Conservation (phyloP, 2,888 invertebrate genomes). For the Brachyptera risi region DNA sequence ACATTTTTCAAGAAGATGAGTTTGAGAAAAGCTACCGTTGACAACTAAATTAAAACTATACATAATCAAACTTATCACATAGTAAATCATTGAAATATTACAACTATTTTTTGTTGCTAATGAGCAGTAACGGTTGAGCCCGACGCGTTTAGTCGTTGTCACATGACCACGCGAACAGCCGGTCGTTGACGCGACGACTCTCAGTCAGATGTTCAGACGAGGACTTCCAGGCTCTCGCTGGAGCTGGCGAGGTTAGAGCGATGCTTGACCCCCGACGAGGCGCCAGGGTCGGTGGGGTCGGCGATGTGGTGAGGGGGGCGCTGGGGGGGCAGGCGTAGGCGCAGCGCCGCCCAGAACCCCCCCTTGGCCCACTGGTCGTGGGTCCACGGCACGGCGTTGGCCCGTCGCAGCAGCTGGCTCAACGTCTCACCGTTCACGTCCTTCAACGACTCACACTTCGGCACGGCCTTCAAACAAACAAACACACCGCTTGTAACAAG, state of each 20-base stretch:
- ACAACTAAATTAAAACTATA: too few relatives aligned
- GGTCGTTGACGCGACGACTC: not conserved
- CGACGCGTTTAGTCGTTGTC: too few relatives aligned
- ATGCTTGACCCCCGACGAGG: not conserved
- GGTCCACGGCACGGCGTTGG: slow-evolving; percentile 34
- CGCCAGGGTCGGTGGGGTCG: not conserved
- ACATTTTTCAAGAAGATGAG: too few relatives aligned
- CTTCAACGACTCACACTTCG: not conserved
- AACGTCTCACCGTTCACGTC: slow-evolving; percentile 29
- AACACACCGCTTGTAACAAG: too few relatives aligned
- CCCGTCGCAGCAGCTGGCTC: slow-evolving; percentile 39
- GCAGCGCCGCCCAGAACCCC: slow-evolving; percentile 60
- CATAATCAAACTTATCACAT: too few relatives aligned
- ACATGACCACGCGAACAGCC: too few relatives aligned
- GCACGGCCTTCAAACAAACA: not conserved
- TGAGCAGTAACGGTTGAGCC: too few relatives aligned
- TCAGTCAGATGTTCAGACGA: too few relatives aligned
- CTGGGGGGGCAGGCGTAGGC: slow-evolving; percentile 58
- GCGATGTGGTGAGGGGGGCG: slow-evolving; percentile 21
- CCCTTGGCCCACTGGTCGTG: not conserved
- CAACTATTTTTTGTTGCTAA: too few relatives aligned
- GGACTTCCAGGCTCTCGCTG: slow-evolving; percentile 44
- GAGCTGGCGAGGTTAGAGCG: slow-evolving; percentile 38
- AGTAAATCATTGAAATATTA: too few relatives aligned
- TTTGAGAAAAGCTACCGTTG: too few relatives aligned